A percentile compares a stretch with the other conserved stretches of the same genome.
phyloP scores from a whole-genome alignment of 2,888 invertebrate species.

The Coecobrya sp. region DNA sequence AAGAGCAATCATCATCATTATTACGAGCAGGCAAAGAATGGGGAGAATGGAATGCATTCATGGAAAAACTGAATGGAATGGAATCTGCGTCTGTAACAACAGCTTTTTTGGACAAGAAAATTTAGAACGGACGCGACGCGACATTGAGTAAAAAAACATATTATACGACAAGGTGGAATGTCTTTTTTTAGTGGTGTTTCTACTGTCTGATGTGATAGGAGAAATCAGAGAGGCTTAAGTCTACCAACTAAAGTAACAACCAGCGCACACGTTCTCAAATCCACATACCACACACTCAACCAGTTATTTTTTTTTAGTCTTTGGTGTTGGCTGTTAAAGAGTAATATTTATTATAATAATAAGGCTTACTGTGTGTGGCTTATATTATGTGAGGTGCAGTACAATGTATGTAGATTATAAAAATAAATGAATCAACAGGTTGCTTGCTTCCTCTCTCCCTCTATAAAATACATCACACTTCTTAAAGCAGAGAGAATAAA shows the following conservation, averaged over 20 bases:
- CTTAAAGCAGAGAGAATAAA: background rate
- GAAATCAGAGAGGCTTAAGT: background rate
- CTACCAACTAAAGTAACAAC: no score
- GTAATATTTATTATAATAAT: background rate
- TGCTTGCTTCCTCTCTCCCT: constrained; percentile 1
- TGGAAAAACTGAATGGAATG: constrained; percentile 48
- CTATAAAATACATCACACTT: background rate
- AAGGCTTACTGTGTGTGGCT: background rate
- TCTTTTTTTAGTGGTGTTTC: background rate
- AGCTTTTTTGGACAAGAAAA: background rate
- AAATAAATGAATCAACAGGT: constrained; percentile 16
- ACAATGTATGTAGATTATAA: background rate
- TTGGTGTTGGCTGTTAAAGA: background rate
- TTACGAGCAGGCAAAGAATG: constrained; percentile 29
- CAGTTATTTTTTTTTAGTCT: background rate
- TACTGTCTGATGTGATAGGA: background rate
- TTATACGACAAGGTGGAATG: constrained; percentile 24
- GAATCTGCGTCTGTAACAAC: background rate
- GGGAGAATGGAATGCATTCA: constrained; percentile 71
- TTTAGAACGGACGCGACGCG: constrained; percentile 48
- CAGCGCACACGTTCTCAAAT: constrained; percentile 28
- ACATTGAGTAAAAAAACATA: constrained; percentile 1
- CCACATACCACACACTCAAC: constrained; percentile 35
- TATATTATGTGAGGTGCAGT: background rate
- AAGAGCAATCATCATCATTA: background rate